Conservation (phyloP, 2,888 invertebrate species). For the Tridacna crocea region DNA sequence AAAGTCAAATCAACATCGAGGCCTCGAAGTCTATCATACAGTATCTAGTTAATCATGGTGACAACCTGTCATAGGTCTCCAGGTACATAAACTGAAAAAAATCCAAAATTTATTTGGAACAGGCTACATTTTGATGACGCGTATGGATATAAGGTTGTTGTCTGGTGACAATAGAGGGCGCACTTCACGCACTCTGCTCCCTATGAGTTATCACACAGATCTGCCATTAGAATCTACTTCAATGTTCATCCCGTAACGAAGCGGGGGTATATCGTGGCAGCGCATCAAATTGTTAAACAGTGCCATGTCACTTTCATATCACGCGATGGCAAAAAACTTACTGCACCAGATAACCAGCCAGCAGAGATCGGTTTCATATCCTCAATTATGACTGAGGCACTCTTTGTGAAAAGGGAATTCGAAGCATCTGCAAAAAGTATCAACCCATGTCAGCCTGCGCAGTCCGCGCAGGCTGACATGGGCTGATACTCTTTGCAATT, state of each 20-base stretch:
- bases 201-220: conserved; percentile 1
- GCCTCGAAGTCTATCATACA: too few species aligned
- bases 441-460: too few species aligned
- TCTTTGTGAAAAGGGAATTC: too few species aligned
- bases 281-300: conserved; percentile 3
- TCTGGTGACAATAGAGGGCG: conserved; percentile 26
- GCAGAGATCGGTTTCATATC: too few species aligned
- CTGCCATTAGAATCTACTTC: conserved; percentile 1
- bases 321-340: conserved; percentile 16
- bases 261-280: conserved; percentile 18
- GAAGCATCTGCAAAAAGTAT: too few species aligned
- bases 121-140: neutral
- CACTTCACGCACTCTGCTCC: conserved; percentile 24
- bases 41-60: too few species aligned
- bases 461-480: too few species aligned
- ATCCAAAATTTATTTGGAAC: neutral
- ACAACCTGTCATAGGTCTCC: too few species aligned
- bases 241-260: neutral
- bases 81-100: neutral
- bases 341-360: too few species aligned
- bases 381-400: too few species aligned
- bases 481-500: too few species aligned
- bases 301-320: conserved; percentile 11
- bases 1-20: too few species aligned
- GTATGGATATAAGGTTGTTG: conserved; percentile 2